phyloP scores from a whole-genome alignment of 2,113 vertebrate genomes.

The Litocranius walleri region DNA sequence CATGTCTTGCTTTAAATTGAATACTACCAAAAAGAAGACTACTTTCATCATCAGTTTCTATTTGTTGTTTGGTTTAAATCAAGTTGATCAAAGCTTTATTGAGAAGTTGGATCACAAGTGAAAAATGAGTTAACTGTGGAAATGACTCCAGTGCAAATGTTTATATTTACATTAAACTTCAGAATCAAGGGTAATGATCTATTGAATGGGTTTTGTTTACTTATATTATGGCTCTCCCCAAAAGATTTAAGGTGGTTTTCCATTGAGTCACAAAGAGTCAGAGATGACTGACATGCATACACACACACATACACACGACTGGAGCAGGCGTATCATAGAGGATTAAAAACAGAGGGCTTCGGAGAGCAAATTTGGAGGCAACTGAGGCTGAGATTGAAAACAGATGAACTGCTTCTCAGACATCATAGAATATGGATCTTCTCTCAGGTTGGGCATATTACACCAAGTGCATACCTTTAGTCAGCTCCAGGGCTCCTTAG shows the following conservation, averaged over 20 bases:
- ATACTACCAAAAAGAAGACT: too few species aligned
- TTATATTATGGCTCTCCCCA: background rate
- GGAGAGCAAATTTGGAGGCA: background rate
- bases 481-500: background rate
- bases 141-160: background rate
- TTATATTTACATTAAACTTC: background rate
- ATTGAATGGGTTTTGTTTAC: background rate
- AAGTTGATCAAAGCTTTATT: background rate
- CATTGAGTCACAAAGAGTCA: background rate
- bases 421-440: background rate
- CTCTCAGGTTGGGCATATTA: background rate
- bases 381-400: background rate
- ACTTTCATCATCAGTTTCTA: background rate
- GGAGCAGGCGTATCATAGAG: background rate
- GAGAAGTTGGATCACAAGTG: background rate
- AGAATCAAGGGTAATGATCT: background rate
- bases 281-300: background rate
- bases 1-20: background rate
- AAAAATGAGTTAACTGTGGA: background rate
- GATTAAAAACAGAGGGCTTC: background rate
- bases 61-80: background rate
- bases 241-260: background rate
- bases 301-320: background rate
- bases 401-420: background rate
- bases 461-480: background rate